Evolutionary conservation across 2,888 invertebrate species (phyloP), one percentile per base, ranked within the genome.

Genomic region (Dioctria rufipes): DNA sequence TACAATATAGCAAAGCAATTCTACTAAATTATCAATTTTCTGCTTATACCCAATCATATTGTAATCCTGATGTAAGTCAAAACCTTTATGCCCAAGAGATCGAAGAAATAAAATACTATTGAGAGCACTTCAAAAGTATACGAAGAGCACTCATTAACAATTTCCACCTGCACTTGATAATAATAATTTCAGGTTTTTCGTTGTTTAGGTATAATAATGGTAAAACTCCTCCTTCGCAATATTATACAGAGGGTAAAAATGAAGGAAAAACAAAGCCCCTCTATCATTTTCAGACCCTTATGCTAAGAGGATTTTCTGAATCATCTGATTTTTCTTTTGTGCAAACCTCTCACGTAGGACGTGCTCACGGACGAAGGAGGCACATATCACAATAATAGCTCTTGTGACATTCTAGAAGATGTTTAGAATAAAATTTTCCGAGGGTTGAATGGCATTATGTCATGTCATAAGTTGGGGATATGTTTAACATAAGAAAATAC

Each of bases 391-490:
- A 61, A 61, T 61, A 61, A 61, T 61, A 61, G 25, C 61, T 61
- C 61, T 61, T 61, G 61, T 25, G 37, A 13, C 61, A 25, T 39
- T 25, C 6, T 61, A 5, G 39, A 37, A 13, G 61, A 25, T 61
- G 39, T 39, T 61, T 39, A 54, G 54, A 54, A 54, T 54, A 54
- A 54, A 54, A 54, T 11, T 8, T 46, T 46, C 46, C 46, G 8
- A 8, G 46, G 46, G 46, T 54, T 39, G 61, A 39, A 61, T 61
- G 61, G 39, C 61, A 61, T 61, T 61, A 61, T 61, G 61, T 61
- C 61, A 61, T 61, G 61, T 61, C 61, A 61, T 61, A 61, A 61
- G 61, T 61, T 25, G 61, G 37, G 61, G 54, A 54, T 61, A 37
- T 61, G 61, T 61, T 61, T 13, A 61, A 61, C 61, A 61, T 61